phyloP scores from a whole-genome alignment of 1,140 invertebrate species.

The Diachasma alloeum region DNA sequence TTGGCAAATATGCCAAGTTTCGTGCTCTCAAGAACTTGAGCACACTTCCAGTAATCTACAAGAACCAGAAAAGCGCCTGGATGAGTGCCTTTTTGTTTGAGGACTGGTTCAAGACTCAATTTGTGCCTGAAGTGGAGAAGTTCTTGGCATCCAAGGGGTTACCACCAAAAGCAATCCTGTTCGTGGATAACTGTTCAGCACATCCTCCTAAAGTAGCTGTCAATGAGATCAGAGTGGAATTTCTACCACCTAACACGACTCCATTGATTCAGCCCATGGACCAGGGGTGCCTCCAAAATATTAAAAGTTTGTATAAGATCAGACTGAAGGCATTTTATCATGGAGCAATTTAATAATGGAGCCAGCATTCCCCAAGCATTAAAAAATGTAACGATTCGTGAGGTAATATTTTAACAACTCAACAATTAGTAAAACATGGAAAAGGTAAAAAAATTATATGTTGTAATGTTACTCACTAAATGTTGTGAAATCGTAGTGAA shows the following conservation, averaged over 20 bases:
- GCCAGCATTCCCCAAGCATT: not conserved
- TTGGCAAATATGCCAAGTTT: too few relatives aligned
- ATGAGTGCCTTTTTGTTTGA: conserved; percentile 52
- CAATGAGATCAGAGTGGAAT: conserved; percentile 23
- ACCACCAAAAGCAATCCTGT: conserved; percentile 49
- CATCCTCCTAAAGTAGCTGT: conserved; percentile 33
- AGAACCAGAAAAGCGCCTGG: conserved; percentile 50
- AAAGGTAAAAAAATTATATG: not conserved
- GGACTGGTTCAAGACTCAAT: too few relatives aligned
- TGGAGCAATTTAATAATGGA: not conserved
- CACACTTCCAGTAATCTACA: conserved; percentile 43
- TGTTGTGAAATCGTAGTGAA: too few relatives aligned
- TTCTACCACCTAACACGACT: conserved; percentile 35
- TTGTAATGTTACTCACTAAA: too few relatives aligned
- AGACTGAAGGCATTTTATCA: not conserved
- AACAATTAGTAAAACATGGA: conserved; percentile 15
- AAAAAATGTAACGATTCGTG: not conserved
- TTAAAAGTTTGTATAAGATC: conserved; percentile 14
- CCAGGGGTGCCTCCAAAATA: conserved; percentile 19
- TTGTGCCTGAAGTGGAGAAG: conserved; percentile 43
- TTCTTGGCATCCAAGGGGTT: too few relatives aligned
- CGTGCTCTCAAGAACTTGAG: too few relatives aligned
- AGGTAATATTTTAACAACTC: not conserved
- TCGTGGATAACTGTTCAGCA: conserved; percentile 53
- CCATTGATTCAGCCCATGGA: conserved; percentile 13